Base-by-base conservation (phyloP, 1,140 invertebrate genomes). In the Homarus americanus region DNA sequence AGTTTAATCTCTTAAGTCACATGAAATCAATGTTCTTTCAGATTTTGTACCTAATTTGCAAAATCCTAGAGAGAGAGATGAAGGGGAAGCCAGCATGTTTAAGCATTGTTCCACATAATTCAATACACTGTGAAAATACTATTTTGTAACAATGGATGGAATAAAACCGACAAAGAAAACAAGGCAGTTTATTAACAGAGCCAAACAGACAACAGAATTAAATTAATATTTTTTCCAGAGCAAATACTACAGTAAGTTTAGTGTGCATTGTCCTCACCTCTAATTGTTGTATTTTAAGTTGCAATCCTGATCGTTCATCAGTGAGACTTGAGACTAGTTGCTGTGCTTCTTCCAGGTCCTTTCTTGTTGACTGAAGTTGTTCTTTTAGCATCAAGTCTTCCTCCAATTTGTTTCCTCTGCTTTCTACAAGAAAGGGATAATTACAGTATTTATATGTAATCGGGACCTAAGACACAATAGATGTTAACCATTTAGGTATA, bases 261-360 rank as follows among this genome's bases (percentile, higher is more conserved):
- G 20, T 20, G 20, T 63, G 12, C 58, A 49, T 49, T 5, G 12
- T 15, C 5, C 44, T 20, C 24, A 63, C 58, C 58, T 63, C 58
- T 20, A 63, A 24, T 15, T 63, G 20, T 20, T 63, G 12, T 24
- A 63, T 10, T 24, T 63, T 63, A 63, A 63, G 58, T 63, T 63
- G 58, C 58, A 63, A 63, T 24, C 58, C 58, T 63, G 58, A 63
- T 17, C 58, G 58, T 63, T 63, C 58, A 63, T 63, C 58, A 63
- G 12, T 63, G 58, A 63, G 58, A 20, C 12, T 4, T 20, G 58
- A 63, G 12, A 63, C 20, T 3, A 20, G 58, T 20, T 20, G 58
- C 58, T 63, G 58, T 63, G 58, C 20, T 63, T 63, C 58, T 63
- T 4, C 58, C 20, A 63, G 24, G 20, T 10, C 58, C 12, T 15